Percentiles rank a stretch among this genome's conserved stretches.
Conservation (phyloP, 2,113 vertebrate genomes). For the Carlito syrichta region DNA sequence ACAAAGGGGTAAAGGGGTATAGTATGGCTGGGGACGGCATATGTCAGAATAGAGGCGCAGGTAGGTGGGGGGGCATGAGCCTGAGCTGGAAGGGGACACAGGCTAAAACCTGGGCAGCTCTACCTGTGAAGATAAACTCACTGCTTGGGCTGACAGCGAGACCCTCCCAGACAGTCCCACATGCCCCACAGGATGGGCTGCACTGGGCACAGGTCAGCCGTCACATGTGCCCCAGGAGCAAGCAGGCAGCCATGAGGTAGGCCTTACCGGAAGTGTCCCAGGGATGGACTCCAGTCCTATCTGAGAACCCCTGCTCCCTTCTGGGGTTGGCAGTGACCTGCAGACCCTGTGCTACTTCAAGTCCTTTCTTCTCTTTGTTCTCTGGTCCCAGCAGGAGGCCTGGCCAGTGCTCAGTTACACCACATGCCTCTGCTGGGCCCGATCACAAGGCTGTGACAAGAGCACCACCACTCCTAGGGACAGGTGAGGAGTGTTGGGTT, state of each 20-base stretch:
- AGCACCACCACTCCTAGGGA: not conserved
- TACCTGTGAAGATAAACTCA: not conserved
- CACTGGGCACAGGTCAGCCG: not conserved
- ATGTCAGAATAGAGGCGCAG: not conserved
- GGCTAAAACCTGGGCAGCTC: not conserved
- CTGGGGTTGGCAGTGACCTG: not conserved
- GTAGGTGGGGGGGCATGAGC: not conserved
- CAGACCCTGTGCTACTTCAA: slow-evolving; percentile 41
- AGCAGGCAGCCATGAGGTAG: slow-evolving; percentile 45
- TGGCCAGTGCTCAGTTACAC: not conserved
- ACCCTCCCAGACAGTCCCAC: not conserved
- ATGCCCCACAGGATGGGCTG: accelerated
- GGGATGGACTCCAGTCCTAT: slow-evolving; percentile 68
- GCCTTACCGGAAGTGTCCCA: slow-evolving; percentile 68
- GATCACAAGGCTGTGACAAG: not conserved
- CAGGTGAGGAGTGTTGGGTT: too few relatives aligned
- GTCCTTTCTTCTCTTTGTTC: not conserved
- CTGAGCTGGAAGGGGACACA: accelerated
- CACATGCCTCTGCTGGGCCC: accelerated
- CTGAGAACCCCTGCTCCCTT: slow-evolving; percentile 28
- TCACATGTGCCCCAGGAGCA: slow-evolving; percentile 23
- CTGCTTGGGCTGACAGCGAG: not conserved
- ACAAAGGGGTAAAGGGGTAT: not conserved
- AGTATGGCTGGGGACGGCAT: accelerated
- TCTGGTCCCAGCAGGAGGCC: accelerated